A percentile compares a stretch with the other conserved stretches of the same genome.
These are phyloP conservation scores for Schizothorax lantsangensis DNA, from an alignment of 2,797 vertebrate genomes.

Conservation along the genomic window DNA sequence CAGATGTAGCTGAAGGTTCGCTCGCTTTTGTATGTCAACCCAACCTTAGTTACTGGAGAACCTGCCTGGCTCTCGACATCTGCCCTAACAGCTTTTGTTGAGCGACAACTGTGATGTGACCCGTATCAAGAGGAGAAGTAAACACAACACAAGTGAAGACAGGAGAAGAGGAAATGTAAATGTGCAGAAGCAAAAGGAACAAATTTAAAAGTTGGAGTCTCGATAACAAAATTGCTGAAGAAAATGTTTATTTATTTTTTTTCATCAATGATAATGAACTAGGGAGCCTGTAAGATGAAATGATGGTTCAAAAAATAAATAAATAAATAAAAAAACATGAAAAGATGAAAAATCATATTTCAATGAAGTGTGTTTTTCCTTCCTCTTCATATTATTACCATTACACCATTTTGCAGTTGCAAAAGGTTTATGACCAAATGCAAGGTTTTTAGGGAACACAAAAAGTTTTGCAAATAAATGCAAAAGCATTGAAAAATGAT, in stretches of 20 bases:
- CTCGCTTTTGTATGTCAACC: conserved; percentile 22
- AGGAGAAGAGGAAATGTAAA: not conserved
- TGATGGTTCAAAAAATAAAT: not conserved
- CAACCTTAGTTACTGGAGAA: conserved; percentile 22
- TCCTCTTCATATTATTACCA: not conserved
- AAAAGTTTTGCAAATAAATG: not conserved
- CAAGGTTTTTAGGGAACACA: not conserved
- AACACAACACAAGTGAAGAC: not conserved
- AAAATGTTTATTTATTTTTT: not conserved
- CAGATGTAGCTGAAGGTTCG: conserved; percentile 20
- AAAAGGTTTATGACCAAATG: not conserved
- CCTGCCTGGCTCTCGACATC: conserved; percentile 3
- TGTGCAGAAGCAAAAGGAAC: not conserved
- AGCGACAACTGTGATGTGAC: not conserved
- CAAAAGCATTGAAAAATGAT: too few relatives aligned
- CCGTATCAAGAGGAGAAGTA: not conserved
- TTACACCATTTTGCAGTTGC: not conserved
- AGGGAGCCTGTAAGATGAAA: not conserved
- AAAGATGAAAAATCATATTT: not conserved
- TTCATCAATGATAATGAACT: not conserved
- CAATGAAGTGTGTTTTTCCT: too few relatives aligned
- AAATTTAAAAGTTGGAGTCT: not conserved
- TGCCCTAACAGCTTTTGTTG: conserved; percentile 28
- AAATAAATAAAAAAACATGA: too few relatives aligned
- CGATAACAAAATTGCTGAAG: not conserved